A percentile compares a stretch with the other conserved stretches of the same genome.
Evolutionary conservation across 2,113 vertebrate genomes (phyloP).

Genomic region (chimpanzee (Pan troglodytes)): DNA sequence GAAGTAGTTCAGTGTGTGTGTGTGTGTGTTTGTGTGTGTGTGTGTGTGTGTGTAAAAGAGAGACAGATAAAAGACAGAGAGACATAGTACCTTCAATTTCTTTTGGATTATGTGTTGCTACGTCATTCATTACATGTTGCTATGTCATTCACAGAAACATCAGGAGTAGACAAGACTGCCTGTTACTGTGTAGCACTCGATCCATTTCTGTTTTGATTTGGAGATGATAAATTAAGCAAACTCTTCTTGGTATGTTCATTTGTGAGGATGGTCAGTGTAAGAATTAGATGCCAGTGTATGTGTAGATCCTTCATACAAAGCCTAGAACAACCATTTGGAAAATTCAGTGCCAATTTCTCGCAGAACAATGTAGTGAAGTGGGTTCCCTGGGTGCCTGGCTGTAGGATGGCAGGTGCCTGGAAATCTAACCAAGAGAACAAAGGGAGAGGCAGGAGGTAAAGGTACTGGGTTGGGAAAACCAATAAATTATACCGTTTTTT

Average conservation of each 20-base stretch:
- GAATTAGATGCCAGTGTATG: neutral
- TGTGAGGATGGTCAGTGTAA: neutral
- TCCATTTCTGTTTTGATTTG: neutral
- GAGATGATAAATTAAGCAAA: neutral
- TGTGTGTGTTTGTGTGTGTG: neutral
- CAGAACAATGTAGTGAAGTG: neutral
- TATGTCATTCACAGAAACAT: neutral
- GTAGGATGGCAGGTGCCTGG: neutral
- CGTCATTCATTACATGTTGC: neutral
- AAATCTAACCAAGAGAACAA: neutral
- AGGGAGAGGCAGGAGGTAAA: neutral
- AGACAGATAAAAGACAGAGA: neutral
- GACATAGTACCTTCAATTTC: neutral
- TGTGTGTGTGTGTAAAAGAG: neutral
- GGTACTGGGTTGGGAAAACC: neutral
- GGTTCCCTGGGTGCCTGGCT: neutral
- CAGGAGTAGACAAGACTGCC: neutral
- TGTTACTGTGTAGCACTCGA: neutral
- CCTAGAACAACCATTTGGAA: neutral
- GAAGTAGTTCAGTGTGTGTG: neutral
- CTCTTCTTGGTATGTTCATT: neutral
- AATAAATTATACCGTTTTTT: neutral
- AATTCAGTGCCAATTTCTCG: neutral
- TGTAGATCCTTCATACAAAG: neutral
- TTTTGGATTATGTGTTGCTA: neutral